A percentile compares a stretch with the other conserved stretches of the same genome.
Conservation (phyloP, 1,140 invertebrate species). For the Onthophagus taurus region DNA sequence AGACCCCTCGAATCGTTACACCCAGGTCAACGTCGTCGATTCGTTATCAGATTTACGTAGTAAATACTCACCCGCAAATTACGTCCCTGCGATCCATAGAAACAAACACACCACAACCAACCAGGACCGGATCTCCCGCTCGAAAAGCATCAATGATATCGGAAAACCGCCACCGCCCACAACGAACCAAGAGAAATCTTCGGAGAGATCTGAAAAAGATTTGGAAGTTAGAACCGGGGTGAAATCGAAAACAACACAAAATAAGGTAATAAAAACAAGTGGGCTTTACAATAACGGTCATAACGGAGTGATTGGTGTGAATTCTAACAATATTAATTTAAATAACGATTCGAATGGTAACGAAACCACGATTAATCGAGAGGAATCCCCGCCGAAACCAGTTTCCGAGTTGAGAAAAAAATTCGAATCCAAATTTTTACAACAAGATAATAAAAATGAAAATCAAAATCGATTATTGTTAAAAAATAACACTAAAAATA, state of each 20-base stretch:
- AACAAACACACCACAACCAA: no score
- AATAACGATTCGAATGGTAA: constrained; percentile 14
- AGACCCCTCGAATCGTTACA: constrained; percentile 8
- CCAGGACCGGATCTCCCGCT: constrained; percentile 39
- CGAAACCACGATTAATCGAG: no score
- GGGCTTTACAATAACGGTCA: constrained; percentile 22
- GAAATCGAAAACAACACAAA: constrained; percentile 28
- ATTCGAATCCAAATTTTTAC: constrained; percentile 36
- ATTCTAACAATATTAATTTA: constrained; percentile 28
- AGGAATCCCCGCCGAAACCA: no score
- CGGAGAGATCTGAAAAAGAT: no score
- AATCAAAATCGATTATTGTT: neutral
- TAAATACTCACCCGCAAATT: constrained; percentile 52
- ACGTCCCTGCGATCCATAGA: constrained; percentile 48
- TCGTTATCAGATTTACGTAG: constrained; percentile 49
- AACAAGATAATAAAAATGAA: constrained; percentile 5
- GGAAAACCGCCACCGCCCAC: constrained; percentile 34
- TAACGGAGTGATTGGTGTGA: constrained; percentile 17
- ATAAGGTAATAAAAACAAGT: constrained; percentile 33
- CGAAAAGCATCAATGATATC: constrained; percentile 47
- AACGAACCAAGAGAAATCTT: constrained; percentile 26
- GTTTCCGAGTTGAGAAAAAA: constrained; percentile 45
- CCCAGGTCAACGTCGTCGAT: constrained; percentile 29
- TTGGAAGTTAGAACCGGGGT: constrained; percentile 31
- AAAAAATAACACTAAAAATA: constrained; percentile 3